Evolutionary conservation across 2,797 vertebrate species (phyloP), one percentile per base, ranked within the genome.

Genomic region (Spinus pinus): DNA sequence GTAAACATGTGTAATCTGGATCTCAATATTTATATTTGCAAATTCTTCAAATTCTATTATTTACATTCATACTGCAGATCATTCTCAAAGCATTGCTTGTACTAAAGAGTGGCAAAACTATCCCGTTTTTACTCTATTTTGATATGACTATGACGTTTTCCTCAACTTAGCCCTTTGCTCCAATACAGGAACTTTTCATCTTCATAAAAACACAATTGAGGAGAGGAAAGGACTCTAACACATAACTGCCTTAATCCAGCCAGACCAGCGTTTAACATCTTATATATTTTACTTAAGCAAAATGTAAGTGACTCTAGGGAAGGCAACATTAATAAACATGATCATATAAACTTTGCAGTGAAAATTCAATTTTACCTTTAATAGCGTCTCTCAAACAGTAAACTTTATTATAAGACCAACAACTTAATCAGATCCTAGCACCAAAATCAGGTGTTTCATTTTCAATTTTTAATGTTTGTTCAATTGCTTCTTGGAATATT

Each of bases 311-410:
- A 46, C 94, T 86, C 90, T 42, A 62, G 94, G 92, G 95, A 93
- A 87, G 72, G 85, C 50, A 96, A 91, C 1, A 6, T 93, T 89
- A 96, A 96, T 94, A 96, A 96, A 96, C 79, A 91, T 37, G 51
- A 92, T 66, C 80, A 73, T 88, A 96, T 91, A 95, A 94, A 91
- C 41, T 96, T 95, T 41, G 94, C 3, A 24, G 58, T 81, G 58
- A 96, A 96, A 96, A 94, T 94, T 94, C 85, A 94, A 95, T 94
- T 96, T 95, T 66, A 91, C 75, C 51, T 95, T 96, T 96, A 95
- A 96, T 73, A 88, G 80, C 0, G 0, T 88, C 62, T 90, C 81
- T 94, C 62, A 88, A 93, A 93, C 51, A 95, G 44, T 91, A 96
- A 96, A 93, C 27, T 90, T 94, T 91, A 92, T 75, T 96, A 57